These are phyloP conservation scores for Heterochromis multidens DNA, from an alignment of 2,113 vertebrate species.

Conservation along the genomic window DNA sequence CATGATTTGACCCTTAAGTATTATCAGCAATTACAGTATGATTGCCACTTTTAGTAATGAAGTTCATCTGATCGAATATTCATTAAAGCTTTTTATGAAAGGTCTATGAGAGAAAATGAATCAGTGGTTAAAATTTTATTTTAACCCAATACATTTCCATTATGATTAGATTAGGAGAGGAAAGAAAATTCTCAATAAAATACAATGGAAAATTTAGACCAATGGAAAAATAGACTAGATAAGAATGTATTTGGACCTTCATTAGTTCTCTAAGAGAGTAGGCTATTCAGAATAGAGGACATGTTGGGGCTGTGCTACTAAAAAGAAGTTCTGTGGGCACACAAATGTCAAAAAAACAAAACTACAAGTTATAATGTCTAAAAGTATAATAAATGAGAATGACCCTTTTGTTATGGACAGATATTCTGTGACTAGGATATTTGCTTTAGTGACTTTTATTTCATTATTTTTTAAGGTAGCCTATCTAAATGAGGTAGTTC, in stretches of 20 bases:
- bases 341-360: not conserved
- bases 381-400: not conserved
- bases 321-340: accelerated
- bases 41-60: not conserved
- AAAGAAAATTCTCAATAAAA: no score
- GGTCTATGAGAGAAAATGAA: no score
- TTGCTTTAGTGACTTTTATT: no score
- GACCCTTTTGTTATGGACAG: not conserved
- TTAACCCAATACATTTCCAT: not conserved
- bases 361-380: not conserved
- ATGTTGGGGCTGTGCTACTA: not conserved
- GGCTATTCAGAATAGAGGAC: not conserved
- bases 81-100: not conserved
- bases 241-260: not conserved
- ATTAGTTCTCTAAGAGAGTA: not conserved
- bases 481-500: not conserved
- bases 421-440: not conserved
- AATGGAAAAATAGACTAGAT: not conserved
- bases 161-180: not conserved
- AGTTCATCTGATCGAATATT: not conserved
- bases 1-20: no score
- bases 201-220: no score
- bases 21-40: no score
- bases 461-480: no score
- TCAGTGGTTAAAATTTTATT: no score